Conservation (phyloP, 2,888 invertebrate species). For the Polietes domitor region DNA sequence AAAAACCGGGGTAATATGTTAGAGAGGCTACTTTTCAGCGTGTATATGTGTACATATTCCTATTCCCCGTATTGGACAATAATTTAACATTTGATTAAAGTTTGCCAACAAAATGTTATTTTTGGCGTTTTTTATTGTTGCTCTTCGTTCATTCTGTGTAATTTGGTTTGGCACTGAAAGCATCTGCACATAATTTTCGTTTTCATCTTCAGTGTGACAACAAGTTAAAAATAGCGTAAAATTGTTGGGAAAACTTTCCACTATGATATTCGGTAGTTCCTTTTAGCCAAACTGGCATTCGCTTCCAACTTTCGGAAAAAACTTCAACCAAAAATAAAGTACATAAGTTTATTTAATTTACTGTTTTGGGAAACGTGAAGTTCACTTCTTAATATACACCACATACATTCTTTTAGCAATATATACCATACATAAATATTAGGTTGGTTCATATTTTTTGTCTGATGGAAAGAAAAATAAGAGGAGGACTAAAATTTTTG, state of each 20-base stretch:
- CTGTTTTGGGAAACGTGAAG: conserved; percentile 40
- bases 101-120: conserved; percentile 36
- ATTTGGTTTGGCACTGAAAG: conserved; percentile 42
- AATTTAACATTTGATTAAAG: conserved; percentile 46
- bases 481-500: too few relatives aligned
- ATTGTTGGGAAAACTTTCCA: conserved; percentile 50
- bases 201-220: conserved; percentile 41
- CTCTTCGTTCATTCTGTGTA: conserved; percentile 29
- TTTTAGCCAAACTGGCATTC: conserved; percentile 24
- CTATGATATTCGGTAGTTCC: conserved; percentile 32
- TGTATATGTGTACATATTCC: background rate
- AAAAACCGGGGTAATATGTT: too few relatives aligned
- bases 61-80: conserved; percentile 21
- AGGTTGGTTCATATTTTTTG: too few relatives aligned
- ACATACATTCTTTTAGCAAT: conserved; percentile 22
- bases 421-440: background rate
- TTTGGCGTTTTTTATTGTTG: background rate
- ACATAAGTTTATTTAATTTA: conserved; percentile 55
- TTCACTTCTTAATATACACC: conserved; percentile 49
- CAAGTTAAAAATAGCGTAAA: conserved; percentile 55
- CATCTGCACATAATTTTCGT: conserved; percentile 41
- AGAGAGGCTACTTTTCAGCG: background rate
- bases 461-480: too few relatives aligned
- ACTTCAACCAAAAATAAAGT: conserved; percentile 38
- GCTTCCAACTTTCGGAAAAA: conserved; percentile 19